Conservation (phyloP, 2,113 vertebrate species). For the Archocentrus centrarchus region DNA sequence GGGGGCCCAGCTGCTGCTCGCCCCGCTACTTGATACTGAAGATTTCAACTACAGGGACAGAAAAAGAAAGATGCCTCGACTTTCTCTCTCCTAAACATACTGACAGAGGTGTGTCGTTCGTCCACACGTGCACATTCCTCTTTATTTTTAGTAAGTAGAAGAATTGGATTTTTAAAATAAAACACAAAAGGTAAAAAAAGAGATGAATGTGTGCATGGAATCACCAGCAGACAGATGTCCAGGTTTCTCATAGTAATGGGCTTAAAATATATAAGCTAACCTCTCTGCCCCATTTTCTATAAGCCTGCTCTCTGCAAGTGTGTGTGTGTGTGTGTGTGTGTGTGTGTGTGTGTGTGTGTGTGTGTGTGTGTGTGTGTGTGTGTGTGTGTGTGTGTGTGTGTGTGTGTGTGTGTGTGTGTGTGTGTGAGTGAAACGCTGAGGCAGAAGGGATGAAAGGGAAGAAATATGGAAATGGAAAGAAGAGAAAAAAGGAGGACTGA, state of each 20-base stretch:
- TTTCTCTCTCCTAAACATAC: neutral
- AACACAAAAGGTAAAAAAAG: neutral
- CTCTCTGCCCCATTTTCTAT: neutral
- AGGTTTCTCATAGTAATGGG: neutral
- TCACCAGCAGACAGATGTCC: no score
- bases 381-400: no score
- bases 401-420: neutral
- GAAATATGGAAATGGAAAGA: neutral
- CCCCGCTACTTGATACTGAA: constrained; percentile 54
- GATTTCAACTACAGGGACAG: constrained; percentile 43
- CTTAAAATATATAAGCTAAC: neutral
- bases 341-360: neutral
- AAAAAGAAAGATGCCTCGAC: constrained; percentile 7
- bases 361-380: neutral
- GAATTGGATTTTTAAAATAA: neutral
- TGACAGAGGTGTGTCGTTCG: neutral
- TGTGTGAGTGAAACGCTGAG: neutral
- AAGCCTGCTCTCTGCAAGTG: neutral
- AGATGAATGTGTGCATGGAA: neutral
- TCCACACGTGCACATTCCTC: neutral
- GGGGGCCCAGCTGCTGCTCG: constrained; percentile 51
- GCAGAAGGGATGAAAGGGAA: neutral
- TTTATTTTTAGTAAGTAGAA: neutral
- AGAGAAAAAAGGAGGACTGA: constrained; percentile 6
- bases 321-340: neutral